A percentile compares a stretch with the other conserved stretches of the same genome.
These are phyloP conservation scores for Allacma fusca DNA, from an alignment of 2,888 invertebrate species.

Conservation along the genomic window DNA sequence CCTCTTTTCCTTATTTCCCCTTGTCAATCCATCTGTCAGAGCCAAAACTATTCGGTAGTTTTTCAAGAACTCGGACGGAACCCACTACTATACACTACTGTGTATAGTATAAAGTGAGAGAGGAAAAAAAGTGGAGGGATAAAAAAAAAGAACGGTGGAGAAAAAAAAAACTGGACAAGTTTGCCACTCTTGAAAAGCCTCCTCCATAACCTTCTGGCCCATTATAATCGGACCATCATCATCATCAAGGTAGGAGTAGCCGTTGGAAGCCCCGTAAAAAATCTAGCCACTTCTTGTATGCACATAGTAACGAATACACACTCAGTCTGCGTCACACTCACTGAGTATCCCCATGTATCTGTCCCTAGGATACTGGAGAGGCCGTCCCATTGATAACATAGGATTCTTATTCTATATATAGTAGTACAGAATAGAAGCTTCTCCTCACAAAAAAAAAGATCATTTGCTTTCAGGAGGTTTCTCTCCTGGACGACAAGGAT, in stretches of 20 bases:
- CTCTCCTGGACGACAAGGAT: constrained; percentile 1
- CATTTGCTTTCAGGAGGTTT: background rate
- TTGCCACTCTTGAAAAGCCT: constrained; percentile 16
- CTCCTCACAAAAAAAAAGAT: background rate
- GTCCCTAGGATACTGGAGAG: background rate
- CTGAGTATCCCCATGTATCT: no score
- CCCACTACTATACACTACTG: no score
- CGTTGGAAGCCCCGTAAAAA: background rate
- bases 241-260: constrained; percentile 9
- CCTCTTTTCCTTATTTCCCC: constrained; percentile 32
- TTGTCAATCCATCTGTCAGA: constrained; percentile 41
- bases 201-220: constrained; percentile 4
- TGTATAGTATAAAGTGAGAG: background rate
- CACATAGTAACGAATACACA: no score
- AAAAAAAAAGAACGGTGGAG: background rate
- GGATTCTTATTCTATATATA: background rate
- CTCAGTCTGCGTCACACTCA: no score
- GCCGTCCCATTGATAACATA: background rate
- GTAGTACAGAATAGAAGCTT: no score
- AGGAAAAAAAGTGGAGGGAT: background rate
- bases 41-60: constrained; percentile 31
- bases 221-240: constrained; percentile 12
- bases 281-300: background rate
- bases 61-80: background rate
- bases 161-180: constrained; percentile 22